phyloP scores from a whole-genome alignment of 2,113 vertebrate genomes.

The Apodemus speciosus region DNA sequence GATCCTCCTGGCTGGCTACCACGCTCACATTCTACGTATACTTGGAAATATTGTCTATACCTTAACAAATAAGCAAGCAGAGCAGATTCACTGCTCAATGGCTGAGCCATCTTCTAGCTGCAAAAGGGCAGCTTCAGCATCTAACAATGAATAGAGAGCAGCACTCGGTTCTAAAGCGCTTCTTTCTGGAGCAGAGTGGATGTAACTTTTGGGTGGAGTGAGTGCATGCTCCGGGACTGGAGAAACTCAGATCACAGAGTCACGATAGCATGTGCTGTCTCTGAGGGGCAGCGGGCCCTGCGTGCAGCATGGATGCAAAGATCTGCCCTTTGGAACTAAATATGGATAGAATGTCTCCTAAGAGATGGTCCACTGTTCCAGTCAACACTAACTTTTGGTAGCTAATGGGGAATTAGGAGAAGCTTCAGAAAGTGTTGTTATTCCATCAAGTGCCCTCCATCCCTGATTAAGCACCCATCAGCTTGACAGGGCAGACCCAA shows the following conservation, averaged over 20 bases:
- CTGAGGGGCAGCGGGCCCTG: slow-evolving; percentile 33
- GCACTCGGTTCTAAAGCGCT: not conserved
- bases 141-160: not conserved
- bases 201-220: not conserved
- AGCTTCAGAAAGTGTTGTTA: not conserved
- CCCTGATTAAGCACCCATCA: not conserved
- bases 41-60: not conserved
- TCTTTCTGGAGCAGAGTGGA: not conserved
- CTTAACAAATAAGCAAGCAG: not conserved
- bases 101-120: not conserved
- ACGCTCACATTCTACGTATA: not conserved
- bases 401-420: not conserved
- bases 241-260: not conserved
- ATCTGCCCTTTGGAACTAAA: not conserved
- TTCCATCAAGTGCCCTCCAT: not conserved
- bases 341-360: not conserved
- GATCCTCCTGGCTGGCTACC: not conserved
- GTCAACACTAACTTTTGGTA: not conserved
- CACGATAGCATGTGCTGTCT: not conserved
- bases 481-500: not conserved
- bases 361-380: not conserved
- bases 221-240: not conserved
- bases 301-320: not conserved
- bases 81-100: not conserved
- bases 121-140: not conserved